Percentiles rank a stretch among this genome's conserved stretches.
Evolutionary conservation across 2,888 invertebrate genomes (phyloP).

Genomic region (Lochmaea crataegi): DNA sequence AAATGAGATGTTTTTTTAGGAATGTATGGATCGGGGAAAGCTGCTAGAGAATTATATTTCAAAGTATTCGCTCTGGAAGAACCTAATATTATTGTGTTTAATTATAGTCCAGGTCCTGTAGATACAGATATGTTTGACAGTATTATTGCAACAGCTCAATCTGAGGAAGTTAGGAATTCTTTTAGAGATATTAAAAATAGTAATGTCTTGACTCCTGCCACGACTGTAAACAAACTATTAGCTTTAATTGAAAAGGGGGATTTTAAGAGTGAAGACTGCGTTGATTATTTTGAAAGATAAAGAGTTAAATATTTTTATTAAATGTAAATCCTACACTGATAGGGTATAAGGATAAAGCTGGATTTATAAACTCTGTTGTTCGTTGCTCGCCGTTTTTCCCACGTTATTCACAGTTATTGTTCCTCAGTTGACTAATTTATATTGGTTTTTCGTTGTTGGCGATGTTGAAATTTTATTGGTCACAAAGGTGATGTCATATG

Average conservation of each 20-base stretch:
- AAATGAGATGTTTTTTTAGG: no score
- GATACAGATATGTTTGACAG: constrained; percentile 88
- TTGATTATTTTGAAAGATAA: constrained; percentile 83
- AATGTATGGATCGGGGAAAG: constrained; percentile 89
- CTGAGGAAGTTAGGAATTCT: constrained; percentile 70
- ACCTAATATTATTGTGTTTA: constrained; percentile 78
- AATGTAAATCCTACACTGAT: no score
- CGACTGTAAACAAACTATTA: constrained; percentile 81
- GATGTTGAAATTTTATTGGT: no score
- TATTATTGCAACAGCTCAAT: constrained; percentile 72
- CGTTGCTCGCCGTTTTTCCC: no score
- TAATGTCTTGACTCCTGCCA: constrained; percentile 76
- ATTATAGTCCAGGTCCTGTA: constrained; percentile 93
- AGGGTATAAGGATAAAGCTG: no score
- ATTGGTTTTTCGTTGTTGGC: no score
- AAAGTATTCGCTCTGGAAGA: constrained; percentile 85
- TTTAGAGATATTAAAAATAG: constrained; percentile 74
- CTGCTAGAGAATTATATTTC: constrained; percentile 91
- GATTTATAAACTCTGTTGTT: no score
- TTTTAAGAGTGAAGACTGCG: constrained; percentile 84
- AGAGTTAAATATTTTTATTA: no score
- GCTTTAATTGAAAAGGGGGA: constrained; percentile 75
- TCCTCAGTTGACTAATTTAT: no score
- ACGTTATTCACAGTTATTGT: no score
- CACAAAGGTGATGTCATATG: no score